Evolutionary conservation across 2,888 invertebrate species (phyloP), one percentile per base, ranked within the genome.

Genomic region (Julus scanicus): DNA sequence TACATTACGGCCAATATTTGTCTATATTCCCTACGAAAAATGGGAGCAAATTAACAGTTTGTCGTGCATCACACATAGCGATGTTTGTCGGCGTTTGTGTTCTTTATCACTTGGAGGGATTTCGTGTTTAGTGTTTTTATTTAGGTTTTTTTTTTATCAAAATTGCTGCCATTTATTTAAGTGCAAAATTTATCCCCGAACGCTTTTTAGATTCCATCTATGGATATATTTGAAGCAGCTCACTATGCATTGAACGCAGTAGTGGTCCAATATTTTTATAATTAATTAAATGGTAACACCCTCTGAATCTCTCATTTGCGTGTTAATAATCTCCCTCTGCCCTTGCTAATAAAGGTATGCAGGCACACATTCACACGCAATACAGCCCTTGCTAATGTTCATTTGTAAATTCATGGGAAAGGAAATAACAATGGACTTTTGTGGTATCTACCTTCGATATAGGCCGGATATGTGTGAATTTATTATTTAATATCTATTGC

Each of bases 201-300:
- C 29, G 71, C 71, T 29, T 20, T 71, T 71, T 71, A 71, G 80
- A 13, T 29, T 8, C 80, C 5, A 2, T n/a, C 3, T 29, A 9
- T 71, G n/a, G 11, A n/a, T 29, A 13, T 4, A 80, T 80, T 80
- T 37, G 5, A 20, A 71, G 20, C 63, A 71, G 63, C 6, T 1
- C 37, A 39, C 80, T 15, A 44, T 44, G 15, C 37, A 39, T 80
- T 37, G 80, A 80, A 80, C 80, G 80, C 15, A 2, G 37, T 29
- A 37, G 80, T 80, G 37, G 37, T 71, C 37, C 80, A 80, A 80
- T 80, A 80, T 80, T 80, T 80, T 39, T 39, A 80, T 80, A 80
- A 80, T 80, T 80, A 80, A 80, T 80, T 80, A 80, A 80, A 80
- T 80, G 80, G 80, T 80, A 80, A 80, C 80, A 80, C 80, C 80